These are phyloP conservation scores for Hippotragus niger DNA, from an alignment of 2,113 vertebrate species.

Conservation along the genomic window DNA sequence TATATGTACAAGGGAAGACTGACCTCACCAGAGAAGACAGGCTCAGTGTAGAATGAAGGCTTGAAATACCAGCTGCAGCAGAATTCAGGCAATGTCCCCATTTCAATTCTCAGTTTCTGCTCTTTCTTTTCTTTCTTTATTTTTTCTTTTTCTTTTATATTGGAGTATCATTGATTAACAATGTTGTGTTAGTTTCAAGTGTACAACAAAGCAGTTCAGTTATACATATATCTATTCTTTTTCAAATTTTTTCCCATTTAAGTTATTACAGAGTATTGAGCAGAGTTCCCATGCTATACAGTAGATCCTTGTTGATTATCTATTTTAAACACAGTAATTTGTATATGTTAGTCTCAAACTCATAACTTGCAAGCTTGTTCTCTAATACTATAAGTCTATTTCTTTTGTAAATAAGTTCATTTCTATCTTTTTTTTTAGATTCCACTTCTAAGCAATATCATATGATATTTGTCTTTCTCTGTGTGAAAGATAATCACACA, in stretches of 20 bases:
- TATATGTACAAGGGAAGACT: neutral
- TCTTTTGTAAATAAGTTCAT: neutral
- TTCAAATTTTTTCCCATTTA: neutral
- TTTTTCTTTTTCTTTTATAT: neutral
- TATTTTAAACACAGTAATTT: neutral
- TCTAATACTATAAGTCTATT: neutral
- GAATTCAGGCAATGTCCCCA: neutral
- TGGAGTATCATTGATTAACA: neutral
- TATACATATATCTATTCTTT: neutral
- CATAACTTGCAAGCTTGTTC: fast-evolving
- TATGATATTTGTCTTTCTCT: neutral
- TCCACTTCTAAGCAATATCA: neutral
- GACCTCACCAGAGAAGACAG: neutral
- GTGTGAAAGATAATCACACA: neutral
- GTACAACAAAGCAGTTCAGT: neutral
- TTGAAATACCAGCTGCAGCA: neutral
- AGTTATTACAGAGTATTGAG: neutral
- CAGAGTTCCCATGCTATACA: neutral
- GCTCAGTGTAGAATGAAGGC: neutral
- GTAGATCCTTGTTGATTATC: neutral
- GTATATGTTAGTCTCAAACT: neutral
- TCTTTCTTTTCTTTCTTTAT: neutral
- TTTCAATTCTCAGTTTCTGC: neutral
- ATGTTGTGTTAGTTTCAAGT: neutral
- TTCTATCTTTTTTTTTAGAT: neutral